These are phyloP conservation scores for Battus philenor DNA, from an alignment of 1,140 invertebrate genomes.

Conservation along the genomic window DNA sequence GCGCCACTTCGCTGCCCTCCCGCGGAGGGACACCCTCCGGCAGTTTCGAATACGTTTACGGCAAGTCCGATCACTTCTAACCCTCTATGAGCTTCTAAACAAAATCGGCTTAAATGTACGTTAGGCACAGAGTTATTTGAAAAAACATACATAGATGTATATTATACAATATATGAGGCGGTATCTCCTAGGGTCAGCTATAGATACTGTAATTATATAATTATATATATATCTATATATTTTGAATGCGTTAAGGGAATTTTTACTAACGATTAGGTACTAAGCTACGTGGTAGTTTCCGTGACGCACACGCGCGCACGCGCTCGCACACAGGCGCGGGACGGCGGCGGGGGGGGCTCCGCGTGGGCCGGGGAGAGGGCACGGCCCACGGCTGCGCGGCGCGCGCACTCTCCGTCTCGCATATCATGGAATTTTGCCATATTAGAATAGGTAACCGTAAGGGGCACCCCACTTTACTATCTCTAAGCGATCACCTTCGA, in stretches of 20 bases:
- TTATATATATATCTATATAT: slow-evolving; percentile 67
- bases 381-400: neutral
- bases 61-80: slow-evolving; percentile 51
- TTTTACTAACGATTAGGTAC: slow-evolving; percentile 72
- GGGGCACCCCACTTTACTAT: slow-evolving; percentile 25
- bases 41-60: slow-evolving; percentile 32
- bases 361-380: no score
- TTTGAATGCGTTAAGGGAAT: slow-evolving; percentile 72
- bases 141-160: slow-evolving; percentile 60
- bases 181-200: slow-evolving; percentile 57
- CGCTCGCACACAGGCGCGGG: slow-evolving; percentile 28
- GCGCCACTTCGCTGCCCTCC: neutral
- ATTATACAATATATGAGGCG: slow-evolving; percentile 64
- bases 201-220: slow-evolving; percentile 42
- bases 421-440: slow-evolving; percentile 69
- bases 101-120: slow-evolving; percentile 70
- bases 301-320: slow-evolving; percentile 24
- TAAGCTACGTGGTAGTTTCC: slow-evolving; percentile 57
- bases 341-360: no score
- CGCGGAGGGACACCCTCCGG: slow-evolving; percentile 23
- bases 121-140: slow-evolving; percentile 71
- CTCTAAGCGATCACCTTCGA: slow-evolving; percentile 49
- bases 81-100: slow-evolving; percentile 63
- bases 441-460: slow-evolving; percentile 65
- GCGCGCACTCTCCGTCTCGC: slow-evolving; percentile 35